Evolutionary conservation across 2,113 vertebrate genomes (phyloP).

Genomic region (Dermatemys mawii): DNA sequence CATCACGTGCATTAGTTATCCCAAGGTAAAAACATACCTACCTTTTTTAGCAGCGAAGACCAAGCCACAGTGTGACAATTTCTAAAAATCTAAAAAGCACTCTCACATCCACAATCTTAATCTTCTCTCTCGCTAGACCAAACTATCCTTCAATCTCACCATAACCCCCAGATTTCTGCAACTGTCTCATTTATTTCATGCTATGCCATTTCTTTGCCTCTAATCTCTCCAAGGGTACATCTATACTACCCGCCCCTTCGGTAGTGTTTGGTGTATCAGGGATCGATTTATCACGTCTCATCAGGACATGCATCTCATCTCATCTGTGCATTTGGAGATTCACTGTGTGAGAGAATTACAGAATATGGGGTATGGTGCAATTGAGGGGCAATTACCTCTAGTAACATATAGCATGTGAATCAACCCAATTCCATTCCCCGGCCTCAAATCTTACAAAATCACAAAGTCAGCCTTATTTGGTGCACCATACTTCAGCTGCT

Average conservation of each 20-base stretch:
- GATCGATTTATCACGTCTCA: too few relatives aligned
- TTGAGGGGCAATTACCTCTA: too few relatives aligned
- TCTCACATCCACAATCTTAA: not conserved
- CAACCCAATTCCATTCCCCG: not conserved
- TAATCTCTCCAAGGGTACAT: not conserved
- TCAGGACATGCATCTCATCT: too few relatives aligned
- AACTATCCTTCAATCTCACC: slow-evolving; percentile 44
- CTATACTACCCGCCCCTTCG: not conserved
- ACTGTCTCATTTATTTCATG: not conserved
- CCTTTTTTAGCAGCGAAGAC: not conserved
- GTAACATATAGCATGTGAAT: too few relatives aligned
- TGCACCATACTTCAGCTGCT: not conserved
- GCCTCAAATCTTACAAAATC: not conserved
- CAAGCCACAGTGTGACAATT: slow-evolving; percentile 15
- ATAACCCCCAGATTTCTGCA: slow-evolving; percentile 23
- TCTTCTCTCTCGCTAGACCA: not conserved
- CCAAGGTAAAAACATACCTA: not conserved
- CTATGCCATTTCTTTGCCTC: not conserved
- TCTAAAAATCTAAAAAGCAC: slow-evolving; percentile 18
- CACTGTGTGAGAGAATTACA: too few relatives aligned
- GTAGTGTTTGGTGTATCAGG: too few relatives aligned
- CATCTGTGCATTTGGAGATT: too few relatives aligned
- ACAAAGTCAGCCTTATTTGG: fast-evolving
- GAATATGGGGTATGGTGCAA: too few relatives aligned
- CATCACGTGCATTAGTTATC: not conserved